Base-by-base conservation (phyloP, 2,797 vertebrate species). In the Chloroceryle inda region DNA sequence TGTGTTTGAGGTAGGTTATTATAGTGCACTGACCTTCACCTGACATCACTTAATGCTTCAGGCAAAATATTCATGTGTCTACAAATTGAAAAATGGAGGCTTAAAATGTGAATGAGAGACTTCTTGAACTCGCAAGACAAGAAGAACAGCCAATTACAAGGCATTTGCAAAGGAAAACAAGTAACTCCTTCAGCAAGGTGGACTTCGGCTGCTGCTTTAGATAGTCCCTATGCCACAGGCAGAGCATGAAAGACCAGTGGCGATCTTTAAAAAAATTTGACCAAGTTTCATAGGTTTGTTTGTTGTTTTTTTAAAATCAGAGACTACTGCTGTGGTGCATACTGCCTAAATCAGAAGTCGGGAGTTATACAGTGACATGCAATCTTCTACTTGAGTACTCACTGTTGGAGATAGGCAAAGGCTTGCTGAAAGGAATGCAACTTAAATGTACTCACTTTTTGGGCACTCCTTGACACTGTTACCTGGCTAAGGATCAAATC, bases 11-110 rank as follows among this genome's bases (percentile, higher is more conserved):
- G 77, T 73, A 81, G 58, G 42, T 88, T 82, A 76, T 74, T 89
- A 49, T 16, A 89, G 59, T 55, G 67, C 88, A 74, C 56, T 91
- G 94, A 95, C 86, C 88, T 92, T 91, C 86, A 82, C 40, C 74
- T 89, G 88, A 90, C 2, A 22, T 52, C 80, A 73, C 92, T 85
- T 6, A 11, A 55, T 45, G 77, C 90, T 89, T 74, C 74, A 85
- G 74, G 58, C 55, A 82, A 82, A 84, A 68, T 20, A 81, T 33
- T 27, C 59, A 13, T 11, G 31, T 18, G 13, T 29, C 59, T 56
- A 45, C 88, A 92, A 73, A 66, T 37, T 53, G 37, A 76, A 79
- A 95, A 93, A 82, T 7, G 4, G 40, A 37, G 44, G 68, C 29
- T 71, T 29, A 17, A 90, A 63, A 80, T 3, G 14, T 38, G 33